Conservation (phyloP, 2,113 vertebrate species). For the Oceanites oceanicus region DNA sequence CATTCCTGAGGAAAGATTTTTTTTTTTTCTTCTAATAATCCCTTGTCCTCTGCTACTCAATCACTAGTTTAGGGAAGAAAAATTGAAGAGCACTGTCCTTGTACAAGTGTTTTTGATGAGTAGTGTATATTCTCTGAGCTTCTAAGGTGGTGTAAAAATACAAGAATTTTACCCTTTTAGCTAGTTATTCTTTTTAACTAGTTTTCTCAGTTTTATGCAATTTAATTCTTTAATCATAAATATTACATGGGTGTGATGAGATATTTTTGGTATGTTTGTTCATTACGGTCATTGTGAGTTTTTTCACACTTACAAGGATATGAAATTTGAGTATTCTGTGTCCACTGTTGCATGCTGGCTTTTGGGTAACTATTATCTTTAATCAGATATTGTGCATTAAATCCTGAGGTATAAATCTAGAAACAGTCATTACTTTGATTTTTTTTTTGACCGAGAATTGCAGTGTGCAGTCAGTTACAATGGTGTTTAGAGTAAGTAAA, state of each 20-base stretch:
- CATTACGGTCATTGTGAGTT: neutral
- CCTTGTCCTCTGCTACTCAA: neutral
- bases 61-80: neutral
- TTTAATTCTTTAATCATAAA: neutral
- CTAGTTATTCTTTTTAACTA: neutral
- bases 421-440: neutral
- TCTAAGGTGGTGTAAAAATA: neutral
- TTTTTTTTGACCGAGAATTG: neutral
- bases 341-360: neutral
- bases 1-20: too few relatives aligned
- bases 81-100: neutral
- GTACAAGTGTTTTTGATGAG: neutral
- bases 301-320: neutral
- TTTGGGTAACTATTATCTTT: neutral
- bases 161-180: neutral
- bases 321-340: neutral
- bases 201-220: neutral
- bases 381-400: neutral
- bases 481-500: neutral
- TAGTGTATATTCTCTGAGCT: neutral
- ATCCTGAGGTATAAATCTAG: neutral
- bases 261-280: neutral
- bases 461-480: neutral
- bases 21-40: neutral
- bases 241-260: accelerated